A percentile compares a stretch with the other conserved stretches of the same genome.
These are phyloP conservation scores for Cephus sareptanus DNA, from an alignment of 2,888 invertebrate genomes.

Conservation along the genomic window DNA sequence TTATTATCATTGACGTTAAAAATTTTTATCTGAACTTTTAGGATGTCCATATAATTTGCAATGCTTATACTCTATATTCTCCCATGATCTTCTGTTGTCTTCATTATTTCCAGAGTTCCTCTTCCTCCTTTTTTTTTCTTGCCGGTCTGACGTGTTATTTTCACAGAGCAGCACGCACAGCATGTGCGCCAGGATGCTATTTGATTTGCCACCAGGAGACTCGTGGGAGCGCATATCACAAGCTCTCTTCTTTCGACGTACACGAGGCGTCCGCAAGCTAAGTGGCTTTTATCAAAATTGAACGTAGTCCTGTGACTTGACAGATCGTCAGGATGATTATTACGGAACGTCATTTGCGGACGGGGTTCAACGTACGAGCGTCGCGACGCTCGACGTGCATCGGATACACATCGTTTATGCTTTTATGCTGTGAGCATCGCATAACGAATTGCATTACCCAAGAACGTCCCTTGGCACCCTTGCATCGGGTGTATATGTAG, in stretches of 20 bases:
- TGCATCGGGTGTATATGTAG: background rate
- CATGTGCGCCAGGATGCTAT: background rate
- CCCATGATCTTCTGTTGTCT: background rate
- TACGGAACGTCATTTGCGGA: background rate
- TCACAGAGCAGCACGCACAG: conserved; percentile 2
- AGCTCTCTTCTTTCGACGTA: background rate
- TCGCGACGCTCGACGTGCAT: background rate
- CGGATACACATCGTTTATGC: background rate
- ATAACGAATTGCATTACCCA: background rate
- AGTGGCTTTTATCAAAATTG: background rate
- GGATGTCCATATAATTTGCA: background rate
- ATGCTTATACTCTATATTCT: background rate
- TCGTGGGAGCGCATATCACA: conserved; percentile 7
- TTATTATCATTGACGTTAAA: background rate
- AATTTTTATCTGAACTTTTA: no score
- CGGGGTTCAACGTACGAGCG: background rate
- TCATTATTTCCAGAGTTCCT: background rate
- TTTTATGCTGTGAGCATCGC: background rate
- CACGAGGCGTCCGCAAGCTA: background rate
- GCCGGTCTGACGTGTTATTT: background rate
- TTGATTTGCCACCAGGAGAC: conserved; percentile 7
- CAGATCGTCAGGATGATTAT: background rate
- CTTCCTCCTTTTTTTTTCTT: background rate
- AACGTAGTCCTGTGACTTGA: background rate
- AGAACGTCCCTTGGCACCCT: background rate